phyloP scores from a whole-genome alignment of 2,113 vertebrate genomes.

The Irena cyanogastra region DNA sequence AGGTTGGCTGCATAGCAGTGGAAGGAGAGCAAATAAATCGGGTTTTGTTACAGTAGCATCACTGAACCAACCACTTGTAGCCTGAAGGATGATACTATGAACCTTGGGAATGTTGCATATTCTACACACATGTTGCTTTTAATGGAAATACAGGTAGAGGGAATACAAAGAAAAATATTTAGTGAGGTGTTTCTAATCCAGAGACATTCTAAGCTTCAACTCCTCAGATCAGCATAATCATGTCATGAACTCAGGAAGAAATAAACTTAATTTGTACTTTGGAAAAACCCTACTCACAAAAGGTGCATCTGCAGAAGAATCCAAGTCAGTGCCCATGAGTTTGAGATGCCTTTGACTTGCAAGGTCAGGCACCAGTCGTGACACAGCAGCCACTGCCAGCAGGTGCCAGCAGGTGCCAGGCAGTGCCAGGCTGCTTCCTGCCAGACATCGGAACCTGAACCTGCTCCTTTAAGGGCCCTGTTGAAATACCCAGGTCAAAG shows the following conservation, averaged over 20 bases:
- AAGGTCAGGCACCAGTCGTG: rapidly evolving
- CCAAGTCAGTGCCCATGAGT: not conserved
- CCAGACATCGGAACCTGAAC: not conserved
- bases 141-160: not conserved
- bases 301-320: not conserved
- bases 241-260: not conserved
- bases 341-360: not conserved
- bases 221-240: not conserved
- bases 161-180: not conserved
- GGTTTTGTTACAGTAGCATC: not conserved
- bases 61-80: not conserved
- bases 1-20: not conserved
- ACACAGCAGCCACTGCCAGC: not conserved
- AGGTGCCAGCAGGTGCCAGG: not conserved
- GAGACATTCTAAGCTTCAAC: not conserved
- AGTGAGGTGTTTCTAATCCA: not conserved
- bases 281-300: not conserved
- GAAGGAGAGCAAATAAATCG: not conserved
- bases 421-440: not conserved
- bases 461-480: not conserved
- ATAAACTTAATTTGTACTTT: not conserved
- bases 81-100: not conserved
- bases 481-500: not conserved
- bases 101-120: not conserved
- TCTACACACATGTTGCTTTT: not conserved